Percentiles rank a stretch among this genome's conserved stretches.
These are phyloP conservation scores for Lampropteryx suffumata DNA, from an alignment of 2,888 invertebrate genomes.

Conservation along the genomic window DNA sequence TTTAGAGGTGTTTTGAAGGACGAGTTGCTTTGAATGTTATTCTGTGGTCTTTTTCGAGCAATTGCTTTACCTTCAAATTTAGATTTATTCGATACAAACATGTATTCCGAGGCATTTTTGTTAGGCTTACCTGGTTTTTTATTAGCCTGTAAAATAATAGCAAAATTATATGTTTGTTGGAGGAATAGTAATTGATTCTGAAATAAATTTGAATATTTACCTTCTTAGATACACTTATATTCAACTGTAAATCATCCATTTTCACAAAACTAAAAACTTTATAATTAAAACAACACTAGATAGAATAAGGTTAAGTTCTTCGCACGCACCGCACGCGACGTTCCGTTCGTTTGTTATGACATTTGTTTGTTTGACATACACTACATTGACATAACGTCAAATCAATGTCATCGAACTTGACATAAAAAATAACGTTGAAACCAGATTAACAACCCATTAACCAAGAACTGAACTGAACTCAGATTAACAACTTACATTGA, in stretches of 20 bases:
- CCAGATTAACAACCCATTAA: too few relatives aligned
- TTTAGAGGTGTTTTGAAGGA: conserved; percentile 44
- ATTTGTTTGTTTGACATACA: too few relatives aligned
- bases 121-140: conserved; percentile 47
- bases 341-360: conserved; percentile 42
- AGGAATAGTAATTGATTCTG: neutral
- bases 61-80: conserved; percentile 71
- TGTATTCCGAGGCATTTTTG: conserved; percentile 62
- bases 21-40: conserved; percentile 39
- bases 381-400: too few relatives aligned
- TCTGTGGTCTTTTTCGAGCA: conserved; percentile 70
- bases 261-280: conserved; percentile 28
- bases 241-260: conserved; percentile 79
- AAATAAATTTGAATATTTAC: conserved; percentile 41
- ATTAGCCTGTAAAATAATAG: conserved; percentile 45
- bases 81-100: conserved; percentile 65
- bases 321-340: conserved; percentile 32
- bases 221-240: conserved; percentile 66
- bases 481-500: too few relatives aligned
- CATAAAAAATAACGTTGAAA: too few relatives aligned
- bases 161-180: conserved; percentile 4
- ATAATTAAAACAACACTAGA: conserved; percentile 24
- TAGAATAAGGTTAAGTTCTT: conserved; percentile 56
- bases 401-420: too few relatives aligned
- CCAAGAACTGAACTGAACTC: too few relatives aligned